Evolutionary conservation across 2,113 vertebrate genomes (phyloP).

Genomic region (Erythrocercus mccallii): DNA sequence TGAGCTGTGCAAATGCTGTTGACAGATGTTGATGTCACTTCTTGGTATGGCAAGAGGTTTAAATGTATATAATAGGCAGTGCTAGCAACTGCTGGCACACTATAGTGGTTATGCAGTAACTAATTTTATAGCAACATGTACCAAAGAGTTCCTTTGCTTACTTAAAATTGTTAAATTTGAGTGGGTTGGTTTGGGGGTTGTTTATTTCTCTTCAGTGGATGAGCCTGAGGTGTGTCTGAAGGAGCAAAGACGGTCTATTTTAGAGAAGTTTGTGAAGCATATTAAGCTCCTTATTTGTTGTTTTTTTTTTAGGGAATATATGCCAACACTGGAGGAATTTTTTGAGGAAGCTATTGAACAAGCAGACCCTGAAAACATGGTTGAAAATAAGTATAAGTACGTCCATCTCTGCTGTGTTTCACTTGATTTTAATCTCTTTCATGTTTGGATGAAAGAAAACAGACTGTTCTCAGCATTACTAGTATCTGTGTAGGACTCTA

Average conservation of each 20-base stretch:
- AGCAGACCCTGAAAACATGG: conserved; percentile 96
- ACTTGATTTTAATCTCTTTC: neutral
- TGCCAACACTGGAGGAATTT: conserved; percentile 95
- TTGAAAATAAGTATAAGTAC: conserved; percentile 97
- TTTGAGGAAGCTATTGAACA: conserved; percentile 98
- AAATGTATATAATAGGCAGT: neutral
- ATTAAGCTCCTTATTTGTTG: neutral
- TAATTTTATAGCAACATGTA: neutral
- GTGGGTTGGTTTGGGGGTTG: neutral
- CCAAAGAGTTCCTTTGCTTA: neutral
- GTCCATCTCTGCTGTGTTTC: conserved; percentile 24
- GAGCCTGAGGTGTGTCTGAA: neutral
- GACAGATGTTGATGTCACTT: neutral
- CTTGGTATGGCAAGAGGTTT: neutral
- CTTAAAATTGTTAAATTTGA: neutral
- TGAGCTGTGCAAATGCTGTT: neutral
- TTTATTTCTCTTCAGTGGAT: neutral
- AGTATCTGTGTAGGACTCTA: neutral
- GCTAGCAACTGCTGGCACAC: rapidly evolving
- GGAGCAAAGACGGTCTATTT: neutral
- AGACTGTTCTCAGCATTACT: neutral
- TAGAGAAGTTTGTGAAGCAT: neutral
- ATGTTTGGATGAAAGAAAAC: neutral
- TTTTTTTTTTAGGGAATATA: conserved; percentile 85
- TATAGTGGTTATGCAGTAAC: neutral